phyloP scores from a whole-genome alignment of 37 sponge, comb jelly and placozoan genomes.

The Dysidea cf. avara region DNA sequence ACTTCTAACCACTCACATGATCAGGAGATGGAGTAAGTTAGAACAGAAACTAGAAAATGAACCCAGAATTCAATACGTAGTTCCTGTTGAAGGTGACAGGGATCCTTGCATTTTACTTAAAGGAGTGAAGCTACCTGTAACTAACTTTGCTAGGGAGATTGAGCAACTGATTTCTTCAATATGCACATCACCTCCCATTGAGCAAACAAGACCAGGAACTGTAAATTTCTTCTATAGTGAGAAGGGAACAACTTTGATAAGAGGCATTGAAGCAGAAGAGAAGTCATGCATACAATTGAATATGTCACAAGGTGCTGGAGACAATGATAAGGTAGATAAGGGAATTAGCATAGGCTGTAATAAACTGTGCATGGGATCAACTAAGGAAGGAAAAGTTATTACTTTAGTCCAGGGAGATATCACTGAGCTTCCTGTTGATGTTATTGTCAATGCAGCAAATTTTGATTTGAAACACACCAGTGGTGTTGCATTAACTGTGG shows the following conservation, averaged over 20 bases:
- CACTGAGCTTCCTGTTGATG: constrained; percentile 58
- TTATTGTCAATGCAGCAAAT: constrained; percentile 82
- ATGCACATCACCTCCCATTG: not conserved
- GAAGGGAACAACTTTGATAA: not conserved
- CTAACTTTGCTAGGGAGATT: not conserved
- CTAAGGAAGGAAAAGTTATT: constrained; percentile 20
- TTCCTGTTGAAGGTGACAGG: not conserved
- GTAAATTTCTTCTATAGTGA: constrained; percentile 23
- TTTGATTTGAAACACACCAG: constrained; percentile 47
- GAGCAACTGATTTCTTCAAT: not conserved
- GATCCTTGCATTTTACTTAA: not conserved
- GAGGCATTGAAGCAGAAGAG: constrained; percentile 18
- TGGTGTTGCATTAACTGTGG: constrained; percentile 52
- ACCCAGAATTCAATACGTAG: not conserved
- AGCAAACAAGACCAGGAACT: constrained; percentile 14
- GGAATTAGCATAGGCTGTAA: no score
- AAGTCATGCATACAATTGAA: constrained; percentile 29
- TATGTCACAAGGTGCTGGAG: not conserved
- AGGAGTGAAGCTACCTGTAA: constrained; percentile 5
- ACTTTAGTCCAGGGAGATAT: constrained; percentile 52
- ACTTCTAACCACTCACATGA: constrained; percentile 12
- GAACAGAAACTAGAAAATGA: not conserved
- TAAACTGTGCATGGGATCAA: constrained; percentile 11
- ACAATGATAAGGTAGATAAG: not conserved
- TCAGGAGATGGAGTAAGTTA: constrained; percentile 7